phyloP scores from a whole-genome alignment of 2,888 invertebrate genomes.

The Julus scandinavius region DNA sequence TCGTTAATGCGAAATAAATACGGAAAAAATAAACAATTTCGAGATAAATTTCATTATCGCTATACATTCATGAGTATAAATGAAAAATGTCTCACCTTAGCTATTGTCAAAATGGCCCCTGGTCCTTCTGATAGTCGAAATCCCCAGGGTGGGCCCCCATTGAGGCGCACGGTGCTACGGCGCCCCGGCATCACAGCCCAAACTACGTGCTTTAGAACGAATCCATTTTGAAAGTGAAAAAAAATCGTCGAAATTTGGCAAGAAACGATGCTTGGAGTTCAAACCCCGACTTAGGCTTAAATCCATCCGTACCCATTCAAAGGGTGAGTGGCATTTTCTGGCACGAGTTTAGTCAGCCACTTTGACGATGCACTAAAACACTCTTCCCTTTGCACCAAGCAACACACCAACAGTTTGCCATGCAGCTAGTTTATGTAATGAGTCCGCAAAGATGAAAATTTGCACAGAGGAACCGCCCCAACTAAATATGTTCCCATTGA shows the following conservation, averaged over 20 bases:
- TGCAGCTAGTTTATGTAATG: constrained; percentile 39
- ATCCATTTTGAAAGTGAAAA: background rate
- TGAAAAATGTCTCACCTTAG: constrained; percentile 59
- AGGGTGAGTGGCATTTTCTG: constrained; percentile 19
- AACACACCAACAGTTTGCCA: constrained; percentile 11
- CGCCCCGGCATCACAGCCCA: constrained; percentile 29
- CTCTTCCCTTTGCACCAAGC: background rate
- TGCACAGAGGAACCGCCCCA: constrained; percentile 39
- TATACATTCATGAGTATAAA: no score
- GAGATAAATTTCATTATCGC: no score
- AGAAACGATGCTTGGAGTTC: background rate
- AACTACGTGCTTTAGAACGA: background rate
- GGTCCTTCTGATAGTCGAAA: constrained; percentile 60
- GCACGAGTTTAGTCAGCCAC: constrained; percentile 1
- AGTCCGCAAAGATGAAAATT: constrained; percentile 22
- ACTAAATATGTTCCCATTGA: constrained; percentile 43
- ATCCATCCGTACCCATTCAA: background rate
- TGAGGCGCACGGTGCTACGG: constrained; percentile 57
- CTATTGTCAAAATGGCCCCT: constrained; percentile 59
- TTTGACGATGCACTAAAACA: background rate
- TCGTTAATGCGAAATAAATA: no score
- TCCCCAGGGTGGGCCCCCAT: constrained; percentile 61
- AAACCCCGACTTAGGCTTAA: background rate
- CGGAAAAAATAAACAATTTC: no score
- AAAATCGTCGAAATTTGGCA: constrained; percentile 1